Percentiles rank a stretch among this genome's conserved stretches.
phyloP scores from a whole-genome alignment of 2,888 invertebrate species.

The Atethmia centrago region DNA sequence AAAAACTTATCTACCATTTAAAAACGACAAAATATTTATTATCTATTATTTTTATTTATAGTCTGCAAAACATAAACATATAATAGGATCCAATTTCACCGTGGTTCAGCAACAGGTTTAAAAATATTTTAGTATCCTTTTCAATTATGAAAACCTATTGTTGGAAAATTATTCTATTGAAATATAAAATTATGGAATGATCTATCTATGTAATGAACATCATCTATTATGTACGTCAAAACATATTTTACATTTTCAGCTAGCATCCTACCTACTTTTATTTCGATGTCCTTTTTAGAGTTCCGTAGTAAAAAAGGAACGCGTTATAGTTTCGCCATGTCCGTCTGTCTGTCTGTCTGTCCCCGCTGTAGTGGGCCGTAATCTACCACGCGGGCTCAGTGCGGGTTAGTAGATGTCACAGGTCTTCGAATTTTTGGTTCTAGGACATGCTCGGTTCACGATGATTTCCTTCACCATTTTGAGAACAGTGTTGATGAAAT shows the following conservation, averaged over 20 bases:
- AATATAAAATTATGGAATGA: conserved; percentile 13
- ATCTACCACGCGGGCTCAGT: too few relatives aligned
- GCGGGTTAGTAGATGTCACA: too few relatives aligned
- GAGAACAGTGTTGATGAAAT: too few relatives aligned
- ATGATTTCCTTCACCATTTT: too few relatives aligned
- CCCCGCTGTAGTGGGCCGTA: too few relatives aligned
- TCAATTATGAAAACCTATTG: conserved; percentile 37
- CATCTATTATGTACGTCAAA: conserved; percentile 1
- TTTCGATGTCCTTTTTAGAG: too few relatives aligned
- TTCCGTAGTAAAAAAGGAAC: too few relatives aligned
- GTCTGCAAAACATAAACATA: conserved; percentile 17
- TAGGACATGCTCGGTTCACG: too few relatives aligned
- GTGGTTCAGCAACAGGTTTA: conserved; percentile 27
- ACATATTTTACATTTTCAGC: conserved; percentile 18
- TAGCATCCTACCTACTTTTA: too few relatives aligned
- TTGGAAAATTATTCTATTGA: conserved; percentile 29
- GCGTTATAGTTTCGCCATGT: too few relatives aligned
- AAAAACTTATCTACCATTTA: not conserved
- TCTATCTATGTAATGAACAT: conserved; percentile 23
- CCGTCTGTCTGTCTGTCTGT: too few relatives aligned
- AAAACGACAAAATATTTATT: not conserved
- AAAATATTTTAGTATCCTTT: conserved; percentile 43
- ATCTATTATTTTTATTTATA: not conserved
- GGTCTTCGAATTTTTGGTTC: too few relatives aligned
- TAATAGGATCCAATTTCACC: conserved; percentile 17